Evolutionary conservation across 2,888 invertebrate genomes (phyloP).

Genomic region (Itoplectis maculator): DNA sequence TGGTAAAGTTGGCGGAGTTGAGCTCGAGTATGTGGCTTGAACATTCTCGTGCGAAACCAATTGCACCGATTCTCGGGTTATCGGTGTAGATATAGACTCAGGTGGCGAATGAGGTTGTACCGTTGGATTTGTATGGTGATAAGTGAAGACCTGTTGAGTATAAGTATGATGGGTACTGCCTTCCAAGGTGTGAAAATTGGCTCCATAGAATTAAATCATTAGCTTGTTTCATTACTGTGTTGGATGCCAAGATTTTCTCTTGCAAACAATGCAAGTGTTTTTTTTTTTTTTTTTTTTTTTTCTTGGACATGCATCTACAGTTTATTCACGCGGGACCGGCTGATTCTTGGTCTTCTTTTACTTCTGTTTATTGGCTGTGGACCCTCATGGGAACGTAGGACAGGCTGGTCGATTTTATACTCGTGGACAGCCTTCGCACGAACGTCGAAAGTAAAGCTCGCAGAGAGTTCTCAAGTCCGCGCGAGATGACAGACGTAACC

Average conservation of each 20-base stretch:
- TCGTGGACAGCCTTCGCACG: background rate
- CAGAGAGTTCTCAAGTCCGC: slow-evolving; percentile 20
- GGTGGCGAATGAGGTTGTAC: background rate
- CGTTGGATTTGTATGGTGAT: slow-evolving; percentile 32
- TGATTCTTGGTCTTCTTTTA: too few species aligned
- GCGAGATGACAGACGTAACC: background rate
- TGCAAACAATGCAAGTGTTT: too few species aligned
- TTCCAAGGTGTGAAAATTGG: too few species aligned
- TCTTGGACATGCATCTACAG: background rate
- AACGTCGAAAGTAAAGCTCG: background rate
- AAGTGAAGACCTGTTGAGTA: background rate
- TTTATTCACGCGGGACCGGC: background rate
- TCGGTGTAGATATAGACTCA: background rate
- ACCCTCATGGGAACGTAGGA: too few species aligned
- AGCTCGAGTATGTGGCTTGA: slow-evolving; percentile 11
- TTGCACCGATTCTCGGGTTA: slow-evolving; percentile 56
- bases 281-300: background rate
- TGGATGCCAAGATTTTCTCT: background rate
- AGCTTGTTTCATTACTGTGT: background rate
- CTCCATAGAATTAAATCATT: too few species aligned
- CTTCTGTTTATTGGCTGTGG: too few species aligned
- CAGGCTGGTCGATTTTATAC: too few species aligned
- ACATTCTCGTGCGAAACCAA: slow-evolving; percentile 45
- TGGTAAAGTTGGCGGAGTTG: background rate
- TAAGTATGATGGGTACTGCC: background rate